Percentiles rank a stretch among this genome's conserved stretches.
phyloP scores from a whole-genome alignment of 2,113 vertebrate genomes.

The Xenus cinereus region DNA sequence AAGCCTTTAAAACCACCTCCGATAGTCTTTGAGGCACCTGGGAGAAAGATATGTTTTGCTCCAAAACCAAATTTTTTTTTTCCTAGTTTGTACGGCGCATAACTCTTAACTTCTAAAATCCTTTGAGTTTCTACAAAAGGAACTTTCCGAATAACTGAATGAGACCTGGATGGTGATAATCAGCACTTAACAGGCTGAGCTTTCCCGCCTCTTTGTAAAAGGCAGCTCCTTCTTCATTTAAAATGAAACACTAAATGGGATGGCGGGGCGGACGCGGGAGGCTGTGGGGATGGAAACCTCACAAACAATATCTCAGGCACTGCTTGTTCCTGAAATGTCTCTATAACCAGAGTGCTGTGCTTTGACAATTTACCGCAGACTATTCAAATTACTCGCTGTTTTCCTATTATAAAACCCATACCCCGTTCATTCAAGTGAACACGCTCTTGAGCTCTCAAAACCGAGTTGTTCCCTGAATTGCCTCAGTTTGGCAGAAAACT shows the following conservation, averaged over 20 bases:
- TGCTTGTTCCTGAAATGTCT: neutral
- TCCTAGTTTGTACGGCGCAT: neutral
- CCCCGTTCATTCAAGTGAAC: neutral
- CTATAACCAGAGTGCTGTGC: neutral
- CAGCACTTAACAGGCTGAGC: neutral
- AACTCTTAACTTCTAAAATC: neutral
- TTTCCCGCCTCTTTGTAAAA: constrained; percentile 18
- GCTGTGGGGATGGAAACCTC: neutral
- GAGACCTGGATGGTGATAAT: neutral
- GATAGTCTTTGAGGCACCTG: rapidly evolving
- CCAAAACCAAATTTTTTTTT: neutral
- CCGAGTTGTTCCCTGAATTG: neutral
- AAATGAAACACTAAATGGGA: neutral
- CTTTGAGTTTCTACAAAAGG: neutral
- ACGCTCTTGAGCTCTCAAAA: neutral
- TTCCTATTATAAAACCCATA: neutral
- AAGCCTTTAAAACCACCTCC: neutral
- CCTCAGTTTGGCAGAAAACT: neutral
- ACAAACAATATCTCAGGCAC: neutral
- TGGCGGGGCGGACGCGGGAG: rapidly evolving
- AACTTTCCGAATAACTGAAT: neutral
- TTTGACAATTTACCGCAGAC: constrained; percentile 19
- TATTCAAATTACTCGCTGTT: neutral
- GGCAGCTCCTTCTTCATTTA: neutral
- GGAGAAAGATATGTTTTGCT: neutral